Base-by-base conservation (phyloP, 1,140 invertebrate genomes). In the Drosophila yakuba region DNA sequence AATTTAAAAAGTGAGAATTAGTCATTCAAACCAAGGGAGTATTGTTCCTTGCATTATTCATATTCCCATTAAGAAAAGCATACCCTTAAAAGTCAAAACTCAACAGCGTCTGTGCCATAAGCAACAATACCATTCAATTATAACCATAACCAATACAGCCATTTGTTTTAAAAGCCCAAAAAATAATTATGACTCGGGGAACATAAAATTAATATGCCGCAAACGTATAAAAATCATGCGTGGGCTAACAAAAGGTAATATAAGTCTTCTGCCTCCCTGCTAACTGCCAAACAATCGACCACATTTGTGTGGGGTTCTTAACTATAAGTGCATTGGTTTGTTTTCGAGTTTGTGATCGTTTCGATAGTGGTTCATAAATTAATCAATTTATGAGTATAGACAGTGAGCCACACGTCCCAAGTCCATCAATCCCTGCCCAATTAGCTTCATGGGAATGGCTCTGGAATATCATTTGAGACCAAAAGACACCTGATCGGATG, bases 1-100 rank as follows among this genome's bases (percentile, higher is more conserved):
- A 35, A 35, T n/a, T 48, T 62, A 45, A 85, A 81, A 85, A 85
- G 82, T 82, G 82, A 86, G 66, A 85, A 85, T 75, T 52, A 61
- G 41, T 57, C 67, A 74, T 59, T 51, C 12, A 28, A 8, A 32
- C 32, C 32, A 8, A 32, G 32, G 32, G 2, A 32, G n/a, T 12
- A 59, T 66, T 60, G 58, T 57, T 25, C 45, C 7, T 39, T 81
- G 74, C 78, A 81, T 86, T 85, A 86, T 85, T 85, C 81, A 85
- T 80, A 23, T 35, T 59, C 11, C 44, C 7, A 48, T 55, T 7
- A 28, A 55, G 17, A 38, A 3, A 44, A 41, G 48, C 62, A 78
- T 44, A 57, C 80, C 80, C 80, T 80, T 75, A 60, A 75, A 75
- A 59, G 63, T 50, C 44, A 0, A 84, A 72, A 48, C 60, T 66